Percentiles rank a stretch among this genome's conserved stretches.
Evolutionary conservation across 2,113 vertebrate genomes (phyloP).

Genomic region (Paracyprichromis sp.): DNA sequence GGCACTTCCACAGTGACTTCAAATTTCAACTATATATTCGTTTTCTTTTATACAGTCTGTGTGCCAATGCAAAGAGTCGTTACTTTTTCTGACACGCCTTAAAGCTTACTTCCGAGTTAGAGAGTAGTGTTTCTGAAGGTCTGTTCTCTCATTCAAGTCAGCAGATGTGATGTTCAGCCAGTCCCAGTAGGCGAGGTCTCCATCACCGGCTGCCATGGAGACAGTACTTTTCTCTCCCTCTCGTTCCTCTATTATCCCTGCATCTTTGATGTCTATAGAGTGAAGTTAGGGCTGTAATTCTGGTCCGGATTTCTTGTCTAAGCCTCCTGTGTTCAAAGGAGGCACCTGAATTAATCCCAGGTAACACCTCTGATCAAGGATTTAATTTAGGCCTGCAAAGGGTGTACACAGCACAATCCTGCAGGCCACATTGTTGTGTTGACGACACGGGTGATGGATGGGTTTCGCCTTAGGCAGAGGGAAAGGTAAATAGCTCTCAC

Average conservation of each 20-base stretch:
- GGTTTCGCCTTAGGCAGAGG: conserved; percentile 10
- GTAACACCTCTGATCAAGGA: conserved; percentile 60
- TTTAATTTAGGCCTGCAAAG: conserved; percentile 59
- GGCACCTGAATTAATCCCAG: conserved; percentile 59
- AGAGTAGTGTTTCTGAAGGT: not conserved
- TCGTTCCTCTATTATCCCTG: conserved; percentile 10
- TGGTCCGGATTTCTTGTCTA: not conserved
- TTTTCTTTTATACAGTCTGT: not conserved
- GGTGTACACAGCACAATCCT: conserved; percentile 25
- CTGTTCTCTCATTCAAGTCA: not conserved
- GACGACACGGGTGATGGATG: conserved; percentile 59
- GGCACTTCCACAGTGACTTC: not conserved
- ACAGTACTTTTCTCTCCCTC: not conserved
- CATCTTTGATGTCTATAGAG: conserved; percentile 15
- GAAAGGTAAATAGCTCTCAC: conserved; percentile 20
- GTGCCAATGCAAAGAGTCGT: not conserved
- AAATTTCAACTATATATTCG: not conserved
- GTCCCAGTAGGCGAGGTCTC: conserved; percentile 2
- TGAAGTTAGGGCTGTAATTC: conserved; percentile 8
- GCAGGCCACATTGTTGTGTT: conserved; percentile 51
- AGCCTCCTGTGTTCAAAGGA: conserved; percentile 11
- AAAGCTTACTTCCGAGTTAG: not conserved
- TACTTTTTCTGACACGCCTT: not conserved
- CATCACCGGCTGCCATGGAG: conserved; percentile 35
- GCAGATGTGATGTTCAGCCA: not conserved